Evolutionary conservation across 2,113 vertebrate species (phyloP).

Genomic region (Corydoras maculifer): DNA sequence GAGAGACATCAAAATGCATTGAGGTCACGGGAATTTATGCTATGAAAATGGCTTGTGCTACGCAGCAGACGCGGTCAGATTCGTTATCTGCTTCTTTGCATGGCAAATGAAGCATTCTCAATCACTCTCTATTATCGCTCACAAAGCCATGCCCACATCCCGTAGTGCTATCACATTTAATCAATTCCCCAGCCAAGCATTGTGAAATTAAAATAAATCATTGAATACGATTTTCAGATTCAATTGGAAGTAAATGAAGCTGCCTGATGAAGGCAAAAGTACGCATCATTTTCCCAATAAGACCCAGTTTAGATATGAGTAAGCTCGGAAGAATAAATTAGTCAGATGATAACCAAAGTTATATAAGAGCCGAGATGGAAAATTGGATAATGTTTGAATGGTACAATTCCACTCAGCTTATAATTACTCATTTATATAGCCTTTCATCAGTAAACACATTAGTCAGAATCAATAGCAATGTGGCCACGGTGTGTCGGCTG

Average conservation of each 20-base stretch:
- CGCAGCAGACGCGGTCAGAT: slow-evolving; percentile 13
- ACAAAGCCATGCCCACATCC: slow-evolving; percentile 20
- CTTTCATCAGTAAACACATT: slow-evolving; percentile 29
- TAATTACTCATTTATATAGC: slow-evolving; percentile 24
- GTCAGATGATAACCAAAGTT: slow-evolving; percentile 1
- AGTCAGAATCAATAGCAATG: slow-evolving; percentile 17
- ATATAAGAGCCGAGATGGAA: not conserved
- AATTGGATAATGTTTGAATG: slow-evolving; percentile 3
- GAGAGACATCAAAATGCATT: slow-evolving; percentile 38
- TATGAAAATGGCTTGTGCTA: slow-evolving; percentile 37
- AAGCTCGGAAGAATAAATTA: not conserved
- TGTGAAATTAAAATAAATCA: slow-evolving; percentile 36
- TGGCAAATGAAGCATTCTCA: slow-evolving; percentile 34
- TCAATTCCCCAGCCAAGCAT: slow-evolving; percentile 36
- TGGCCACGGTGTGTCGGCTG: slow-evolving; percentile 19
- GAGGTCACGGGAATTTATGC: slow-evolving; percentile 35
- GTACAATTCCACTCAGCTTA: slow-evolving; percentile 4
- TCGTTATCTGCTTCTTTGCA: slow-evolving; percentile 38
- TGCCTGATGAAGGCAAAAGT: slow-evolving; percentile 9
- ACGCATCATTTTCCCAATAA: not conserved
- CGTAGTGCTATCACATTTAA: slow-evolving; percentile 29
- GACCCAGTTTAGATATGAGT: not conserved
- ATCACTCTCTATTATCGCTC: slow-evolving; percentile 40
- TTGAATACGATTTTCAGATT: slow-evolving; percentile 19
- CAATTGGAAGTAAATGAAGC: slow-evolving; percentile 5